Conservation (phyloP, 2,888 invertebrate species). For the Liopterus haemorrhoidalis region DNA sequence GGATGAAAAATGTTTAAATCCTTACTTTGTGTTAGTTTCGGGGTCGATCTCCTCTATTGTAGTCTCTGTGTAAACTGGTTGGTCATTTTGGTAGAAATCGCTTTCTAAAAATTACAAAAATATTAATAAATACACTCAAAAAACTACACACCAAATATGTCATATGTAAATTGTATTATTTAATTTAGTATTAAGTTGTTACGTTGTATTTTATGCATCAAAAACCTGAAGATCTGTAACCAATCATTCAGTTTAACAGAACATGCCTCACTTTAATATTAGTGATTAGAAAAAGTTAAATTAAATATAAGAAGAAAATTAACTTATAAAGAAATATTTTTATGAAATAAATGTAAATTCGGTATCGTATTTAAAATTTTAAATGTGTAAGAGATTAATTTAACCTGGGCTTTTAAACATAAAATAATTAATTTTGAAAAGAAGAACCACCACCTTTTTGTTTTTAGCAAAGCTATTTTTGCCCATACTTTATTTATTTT, state of each 20-base stretch:
- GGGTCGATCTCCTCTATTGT: constrained; percentile 50
- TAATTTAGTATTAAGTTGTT: constrained; percentile 4
- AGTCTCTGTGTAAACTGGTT: constrained; percentile 51
- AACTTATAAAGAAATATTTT: constrained; percentile 4
- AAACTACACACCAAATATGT: not conserved
- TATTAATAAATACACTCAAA: constrained; percentile 21
- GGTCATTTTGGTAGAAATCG: constrained; percentile 56
- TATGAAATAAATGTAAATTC: constrained; percentile 7
- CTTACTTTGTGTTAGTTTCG: constrained; percentile 51
- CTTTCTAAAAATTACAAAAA: constrained; percentile 46
- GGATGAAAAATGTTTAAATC: no score
- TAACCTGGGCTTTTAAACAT: not conserved
- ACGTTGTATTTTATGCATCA: constrained; percentile 9
- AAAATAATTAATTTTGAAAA: no score
- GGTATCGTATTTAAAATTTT: constrained; percentile 4
- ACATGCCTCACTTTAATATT: constrained; percentile 24
- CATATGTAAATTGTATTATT: constrained; percentile 7
- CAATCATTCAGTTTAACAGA: constrained; percentile 13
- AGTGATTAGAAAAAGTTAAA: constrained; percentile 4
- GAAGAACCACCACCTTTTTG: no score
- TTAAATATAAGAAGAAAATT: constrained; percentile 6
- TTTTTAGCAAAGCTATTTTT: no score
- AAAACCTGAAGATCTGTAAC: constrained; percentile 20
- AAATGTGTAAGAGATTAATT: not conserved
- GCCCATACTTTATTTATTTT: no score